phyloP scores from a whole-genome alignment of 2,113 vertebrate genomes.

The Tiliqua scincoides region DNA sequence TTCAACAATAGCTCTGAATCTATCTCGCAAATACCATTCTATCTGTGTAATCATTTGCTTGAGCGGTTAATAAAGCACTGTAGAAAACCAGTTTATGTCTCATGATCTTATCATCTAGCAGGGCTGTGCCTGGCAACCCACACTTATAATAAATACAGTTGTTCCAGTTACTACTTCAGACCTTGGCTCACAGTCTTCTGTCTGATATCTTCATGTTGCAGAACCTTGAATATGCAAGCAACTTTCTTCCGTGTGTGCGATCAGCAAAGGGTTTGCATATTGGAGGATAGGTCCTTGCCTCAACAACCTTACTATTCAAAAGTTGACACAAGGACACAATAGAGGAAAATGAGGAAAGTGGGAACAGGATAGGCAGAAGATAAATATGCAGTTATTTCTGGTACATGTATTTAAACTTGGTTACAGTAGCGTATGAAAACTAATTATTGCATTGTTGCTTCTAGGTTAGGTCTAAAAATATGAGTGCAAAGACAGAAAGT shows the following conservation, averaged over 20 bases:
- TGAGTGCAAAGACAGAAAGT: background rate
- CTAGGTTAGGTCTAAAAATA: background rate
- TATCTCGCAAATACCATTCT: slow-evolving; percentile 13
- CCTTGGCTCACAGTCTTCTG: background rate
- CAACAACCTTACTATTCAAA: too few species aligned
- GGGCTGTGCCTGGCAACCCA: slow-evolving; percentile 7
- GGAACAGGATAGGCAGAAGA: too few species aligned
- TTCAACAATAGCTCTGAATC: slow-evolving; percentile 17
- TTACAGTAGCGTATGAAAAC: too few species aligned
- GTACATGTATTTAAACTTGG: too few species aligned
- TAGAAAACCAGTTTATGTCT: background rate
- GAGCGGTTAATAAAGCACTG: background rate
- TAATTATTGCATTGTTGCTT: background rate
- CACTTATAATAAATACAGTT: slow-evolving; percentile 6
- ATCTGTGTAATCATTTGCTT: background rate
- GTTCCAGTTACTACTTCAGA: background rate
- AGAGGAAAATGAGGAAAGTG: too few species aligned
- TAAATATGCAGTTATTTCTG: too few species aligned
- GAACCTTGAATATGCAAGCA: background rate
- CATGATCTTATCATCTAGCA: background rate
- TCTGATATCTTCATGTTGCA: background rate
- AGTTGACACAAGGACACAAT: too few species aligned
- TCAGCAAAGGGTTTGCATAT: background rate
- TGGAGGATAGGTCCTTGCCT: too few species aligned
- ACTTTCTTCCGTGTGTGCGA: background rate